Evolutionary conservation across 2,113 vertebrate genomes (phyloP).

Genomic region (Otis tarda): DNA sequence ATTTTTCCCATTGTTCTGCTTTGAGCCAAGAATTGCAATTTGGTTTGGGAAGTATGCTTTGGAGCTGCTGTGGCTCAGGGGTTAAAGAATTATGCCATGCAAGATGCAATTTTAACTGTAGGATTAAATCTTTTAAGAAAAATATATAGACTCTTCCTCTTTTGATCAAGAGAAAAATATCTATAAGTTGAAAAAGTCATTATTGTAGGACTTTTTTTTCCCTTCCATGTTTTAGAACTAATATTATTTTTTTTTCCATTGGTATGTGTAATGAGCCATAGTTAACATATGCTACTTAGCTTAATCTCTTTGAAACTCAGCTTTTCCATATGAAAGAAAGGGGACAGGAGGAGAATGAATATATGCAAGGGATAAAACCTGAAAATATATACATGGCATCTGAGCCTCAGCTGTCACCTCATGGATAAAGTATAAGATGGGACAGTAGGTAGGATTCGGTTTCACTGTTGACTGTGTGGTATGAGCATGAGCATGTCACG

Average conservation of each 20-base stretch:
- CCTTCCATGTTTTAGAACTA: not conserved
- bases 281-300: constrained; percentile 15
- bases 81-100: not conserved
- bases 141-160: not conserved
- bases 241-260: not conserved
- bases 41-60: not conserved
- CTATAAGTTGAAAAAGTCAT: not conserved
- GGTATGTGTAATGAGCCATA: constrained; percentile 16
- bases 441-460: not conserved
- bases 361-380: not conserved
- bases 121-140: not conserved
- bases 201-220: not conserved
- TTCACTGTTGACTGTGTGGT: not conserved
- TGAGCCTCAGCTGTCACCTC: not conserved
- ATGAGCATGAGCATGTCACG: not conserved
- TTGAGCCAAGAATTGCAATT: not conserved
- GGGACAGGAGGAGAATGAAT: not conserved
- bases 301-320: constrained; percentile 9
- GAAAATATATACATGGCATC: not conserved
- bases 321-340: not conserved
- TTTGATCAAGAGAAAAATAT: not conserved
- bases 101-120: not conserved
- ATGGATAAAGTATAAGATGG: not conserved
- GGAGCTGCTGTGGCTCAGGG: not conserved
- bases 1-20: not conserved